Evolutionary conservation across 2,113 vertebrate genomes (phyloP).

Genomic region (Rhinolophus sinicus): DNA sequence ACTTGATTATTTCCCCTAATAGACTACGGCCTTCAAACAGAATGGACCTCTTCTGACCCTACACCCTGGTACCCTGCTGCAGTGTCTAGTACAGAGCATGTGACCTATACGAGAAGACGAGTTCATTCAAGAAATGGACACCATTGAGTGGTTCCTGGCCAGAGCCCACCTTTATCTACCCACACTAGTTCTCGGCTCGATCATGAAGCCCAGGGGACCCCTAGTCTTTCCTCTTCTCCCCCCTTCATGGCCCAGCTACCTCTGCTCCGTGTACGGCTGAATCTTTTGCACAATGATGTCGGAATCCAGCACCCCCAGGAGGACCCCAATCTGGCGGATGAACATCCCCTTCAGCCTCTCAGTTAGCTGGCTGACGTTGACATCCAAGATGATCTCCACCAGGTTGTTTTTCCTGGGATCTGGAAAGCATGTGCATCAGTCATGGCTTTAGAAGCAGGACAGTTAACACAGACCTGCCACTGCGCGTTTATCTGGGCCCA

Average conservation of each 20-base stretch:
- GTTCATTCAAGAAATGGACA: not conserved
- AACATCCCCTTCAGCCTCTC: conserved; percentile 97
- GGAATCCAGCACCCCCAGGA: conserved; percentile 95
- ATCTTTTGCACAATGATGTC: conserved; percentile 97
- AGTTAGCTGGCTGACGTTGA: conserved; percentile 92
- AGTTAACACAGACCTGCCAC: conserved; percentile 18
- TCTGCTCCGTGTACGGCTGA: conserved; percentile 94
- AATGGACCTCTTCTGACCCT: not conserved
- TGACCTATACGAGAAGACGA: not conserved
- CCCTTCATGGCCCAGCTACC: conserved; percentile 84
- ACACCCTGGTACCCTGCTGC: not conserved
- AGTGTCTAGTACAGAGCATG: not conserved
- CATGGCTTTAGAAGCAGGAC: conserved; percentile 45
- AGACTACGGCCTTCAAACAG: not conserved
- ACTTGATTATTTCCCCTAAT: not conserved
- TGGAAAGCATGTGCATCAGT: conserved; percentile 77
- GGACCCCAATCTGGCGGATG: conserved; percentile 95
- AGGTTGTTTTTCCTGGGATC: conserved; percentile 93
- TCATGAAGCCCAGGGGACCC: not conserved
- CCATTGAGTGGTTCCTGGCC: not conserved
- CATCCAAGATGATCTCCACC: conserved; percentile 97
- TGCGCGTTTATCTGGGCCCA: not conserved
- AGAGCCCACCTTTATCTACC: not conserved
- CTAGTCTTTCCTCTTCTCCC: conserved; percentile 37
- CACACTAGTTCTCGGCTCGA: not conserved